Base-by-base conservation (phyloP, 2,888 invertebrate species). In the Ditula angustiorana region DNA sequence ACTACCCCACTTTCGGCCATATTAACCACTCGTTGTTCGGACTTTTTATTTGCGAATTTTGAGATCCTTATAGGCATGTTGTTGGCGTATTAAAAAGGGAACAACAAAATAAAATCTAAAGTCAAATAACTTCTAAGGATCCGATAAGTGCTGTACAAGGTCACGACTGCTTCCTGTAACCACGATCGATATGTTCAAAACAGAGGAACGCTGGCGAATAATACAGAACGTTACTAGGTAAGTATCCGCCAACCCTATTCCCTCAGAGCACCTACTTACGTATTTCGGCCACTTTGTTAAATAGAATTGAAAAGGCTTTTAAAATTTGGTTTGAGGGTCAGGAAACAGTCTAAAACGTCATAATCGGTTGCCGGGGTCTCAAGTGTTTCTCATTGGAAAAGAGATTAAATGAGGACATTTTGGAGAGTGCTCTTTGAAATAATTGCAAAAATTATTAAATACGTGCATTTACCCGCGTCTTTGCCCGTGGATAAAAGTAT, bases 251-350 rank as follows among this genome's bases (percentile, higher is more conserved):
- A 56, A 41, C 26, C 11, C 55, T 10, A 56, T 13, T 52, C 23
- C 37, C 35, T 50, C 52, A 16, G 33, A 33, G 19, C 26, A 50
- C 33, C 52, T 52, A 52, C 30, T 19, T 30, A 33, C 30, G 28
- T 52, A 24, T 30, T 30, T 33, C 30, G n/a, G 21, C 33, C 53
- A 55, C 53, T 55, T 55, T 37, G 41, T 57, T 62, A 62, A 62
- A 50, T 44, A n/a, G 50, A 57, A 58, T 44, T 52, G 41, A 35
- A 58, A 58, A 50, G 44, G 50, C 63, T 52, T 63, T 63, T 52
- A 46, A 58, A 52, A 19, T 58, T 58, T 44, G 41, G 35, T 55
- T 55, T 37, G 28, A 55, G 61, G 63, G 63, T 58, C 63, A 63
- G 63, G 52, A 58, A 63, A 58, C 50, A 24, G 57, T 50, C 33